phyloP scores from a whole-genome alignment of 2,797 vertebrate species.

The Numenius phaeopus region DNA sequence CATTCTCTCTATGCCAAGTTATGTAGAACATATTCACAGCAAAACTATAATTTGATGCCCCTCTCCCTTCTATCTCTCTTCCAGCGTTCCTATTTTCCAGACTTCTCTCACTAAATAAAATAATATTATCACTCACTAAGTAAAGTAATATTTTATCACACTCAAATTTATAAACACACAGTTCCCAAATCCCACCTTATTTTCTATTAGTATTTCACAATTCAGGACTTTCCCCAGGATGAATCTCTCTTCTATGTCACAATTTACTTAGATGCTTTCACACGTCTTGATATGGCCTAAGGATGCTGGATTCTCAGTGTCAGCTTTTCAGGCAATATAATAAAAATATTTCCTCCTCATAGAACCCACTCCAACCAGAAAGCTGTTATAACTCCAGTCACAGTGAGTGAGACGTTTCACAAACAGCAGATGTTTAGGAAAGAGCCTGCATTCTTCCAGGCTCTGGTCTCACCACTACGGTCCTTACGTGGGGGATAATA shows the following conservation, averaged over 20 bases:
- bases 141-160: background rate
- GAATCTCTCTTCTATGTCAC: background rate
- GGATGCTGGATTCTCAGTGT: background rate
- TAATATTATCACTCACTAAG: background rate
- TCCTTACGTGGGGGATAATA: background rate
- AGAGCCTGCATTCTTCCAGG: background rate
- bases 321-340: background rate
- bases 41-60: background rate
- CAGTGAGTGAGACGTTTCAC: background rate
- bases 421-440: background rate
- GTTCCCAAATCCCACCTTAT: background rate
- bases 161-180: background rate
- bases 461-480: background rate
- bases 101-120: background rate
- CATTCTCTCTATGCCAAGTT: background rate
- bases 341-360: background rate
- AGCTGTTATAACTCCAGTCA: background rate
- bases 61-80: background rate
- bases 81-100: background rate
- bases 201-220: background rate
- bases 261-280: background rate
- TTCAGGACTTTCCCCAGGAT: background rate
- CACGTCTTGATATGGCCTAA: background rate
- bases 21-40: background rate
- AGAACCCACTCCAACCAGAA: background rate